Evolutionary conservation across 1,140 invertebrate species (phyloP), one percentile per base, ranked within the genome.

Genomic region (Aphelinus certus): DNA sequence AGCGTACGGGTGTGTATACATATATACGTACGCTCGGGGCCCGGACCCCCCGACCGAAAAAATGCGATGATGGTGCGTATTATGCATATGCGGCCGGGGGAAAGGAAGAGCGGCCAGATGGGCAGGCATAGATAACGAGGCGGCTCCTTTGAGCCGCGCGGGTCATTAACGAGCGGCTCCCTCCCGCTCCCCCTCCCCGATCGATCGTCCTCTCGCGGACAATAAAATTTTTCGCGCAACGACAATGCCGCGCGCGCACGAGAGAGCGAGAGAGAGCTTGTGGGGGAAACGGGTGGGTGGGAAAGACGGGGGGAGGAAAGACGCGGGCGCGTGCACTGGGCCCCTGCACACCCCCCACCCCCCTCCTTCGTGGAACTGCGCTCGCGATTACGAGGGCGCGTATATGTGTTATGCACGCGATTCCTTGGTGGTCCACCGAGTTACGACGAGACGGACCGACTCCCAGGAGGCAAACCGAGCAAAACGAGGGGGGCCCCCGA

Each of bases 391-490:
- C 46, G 70, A 53, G 3, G 3, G 43, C 63, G 48, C 6, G 63
- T 53, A 7, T 65, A 48, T 65, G 48, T 43, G n/a, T 7, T 3
- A 10, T 26, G 57, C 55, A 48, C 51, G 75, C 66, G 75, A 63
- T 43, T 71, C 73, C 60, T 49, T 53, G 76, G 72, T 70, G 73
- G 67, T 70, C 68, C 64, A 63, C 71, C 55, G 48, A 77, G 65
- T 76, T 74, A 72, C 57, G 55, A 74, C 26, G 49, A 63, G 56
- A 73, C 53, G 64, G 51, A 56, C 65, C 69, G 49, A 60, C 68
- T 9, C 57, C 69, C 61, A 65, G 61, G 43, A 68, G 66, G 68
- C 56, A 69, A 43, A 75, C 53, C 71, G 74, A 73, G 70, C 55
- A 67, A 62, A 62, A 68, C 42, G 51, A 55, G 70, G 26, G 45